Base-by-base conservation (phyloP, 1,140 invertebrate genomes). In the Euschistus heros region DNA sequence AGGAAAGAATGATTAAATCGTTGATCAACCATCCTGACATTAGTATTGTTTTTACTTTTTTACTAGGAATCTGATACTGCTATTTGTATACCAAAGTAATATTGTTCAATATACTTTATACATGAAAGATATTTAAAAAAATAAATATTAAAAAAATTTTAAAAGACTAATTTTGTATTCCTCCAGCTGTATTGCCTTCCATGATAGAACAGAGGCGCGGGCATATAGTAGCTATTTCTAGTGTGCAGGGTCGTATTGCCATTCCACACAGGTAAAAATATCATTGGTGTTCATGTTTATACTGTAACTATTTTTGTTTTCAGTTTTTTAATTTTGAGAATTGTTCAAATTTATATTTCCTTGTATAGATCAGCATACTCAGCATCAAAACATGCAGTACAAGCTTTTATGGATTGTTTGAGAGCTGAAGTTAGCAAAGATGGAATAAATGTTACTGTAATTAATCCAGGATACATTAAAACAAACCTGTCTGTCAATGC, bases 321-420 rank as follows among this genome's bases (percentile, higher is more conserved):
- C 33, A 37, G 5, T 37, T 37, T 10, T 37, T n/a, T 13, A 6
- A 37, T 37, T 37, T 6, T 37, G 27, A 30, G 7, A 7, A 30
- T 30, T 30, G 27, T 37, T 37, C 7, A 37, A 6, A 37, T 37
- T 10, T 37, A 37, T 1, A 10, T 37, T 2, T 30, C 1, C 7
- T 37, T 37, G 67, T 65, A 22, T 67, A 84, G 91, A 67, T 89
- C 89, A 33, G 86, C 90, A 2, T 96, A 98, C 80, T 82, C 87
- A 66, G 92, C 94, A 20, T 94, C 94, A 0, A 98, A 98, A 78
- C 93, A 97, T 80, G 94, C 95, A 2, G 72, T 96, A 18, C 89
- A 93, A 79, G 91, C 89, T 30, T 93, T 92, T 78, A 85, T 84
- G 65, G 92, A 94, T 76, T 81, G 81, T n/a, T 75, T 92, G 17